Percentiles rank a stretch among this genome's conserved stretches.
Evolutionary conservation across 2,888 invertebrate species (phyloP).

Genomic region (Lissocephala sabroskyi): DNA sequence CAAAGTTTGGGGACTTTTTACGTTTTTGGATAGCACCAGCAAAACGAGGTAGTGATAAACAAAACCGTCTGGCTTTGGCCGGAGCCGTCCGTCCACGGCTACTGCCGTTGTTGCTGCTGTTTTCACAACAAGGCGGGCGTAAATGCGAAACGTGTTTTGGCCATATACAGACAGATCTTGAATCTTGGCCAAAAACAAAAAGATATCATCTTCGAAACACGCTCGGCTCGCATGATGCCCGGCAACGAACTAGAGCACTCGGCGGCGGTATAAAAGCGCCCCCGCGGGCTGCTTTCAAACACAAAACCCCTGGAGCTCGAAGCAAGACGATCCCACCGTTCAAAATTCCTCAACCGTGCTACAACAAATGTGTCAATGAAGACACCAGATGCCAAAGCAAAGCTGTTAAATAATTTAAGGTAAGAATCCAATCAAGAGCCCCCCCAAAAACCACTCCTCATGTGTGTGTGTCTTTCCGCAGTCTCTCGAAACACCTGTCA

Average conservation of each 20-base stretch:
- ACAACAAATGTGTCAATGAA: slow-evolving; percentile 69
- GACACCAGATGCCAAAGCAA: slow-evolving; percentile 70
- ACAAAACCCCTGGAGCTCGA: slow-evolving; percentile 23
- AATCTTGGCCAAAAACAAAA: slow-evolving; percentile 23
- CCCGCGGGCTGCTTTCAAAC: slow-evolving; percentile 13
- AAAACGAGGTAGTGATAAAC: neutral
- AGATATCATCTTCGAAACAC: slow-evolving; percentile 26
- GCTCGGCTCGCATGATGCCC: slow-evolving; percentile 38
- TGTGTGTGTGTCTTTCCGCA: slow-evolving; percentile 62
- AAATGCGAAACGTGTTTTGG: slow-evolving; percentile 11
- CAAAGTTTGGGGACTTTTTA: too few relatives aligned
- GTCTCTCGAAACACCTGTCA: slow-evolving; percentile 86
- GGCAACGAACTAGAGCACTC: slow-evolving; percentile 22
- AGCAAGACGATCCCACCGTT: neutral
- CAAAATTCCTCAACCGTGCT: slow-evolving; percentile 19
- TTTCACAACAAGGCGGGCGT: slow-evolving; percentile 36
- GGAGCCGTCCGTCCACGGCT: neutral
- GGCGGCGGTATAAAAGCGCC: slow-evolving; percentile 37
- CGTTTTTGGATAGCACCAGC: too few relatives aligned
- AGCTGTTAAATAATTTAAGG: slow-evolving; percentile 70
- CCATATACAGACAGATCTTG: too few relatives aligned
- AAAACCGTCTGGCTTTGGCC: neutral
- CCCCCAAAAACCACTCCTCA: neutral
- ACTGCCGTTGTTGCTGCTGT: slow-evolving; percentile 20
- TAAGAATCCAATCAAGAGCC: slow-evolving; percentile 27